Conservation (phyloP, 2,113 vertebrate species). For the Brachionichthys hirsutus region DNA sequence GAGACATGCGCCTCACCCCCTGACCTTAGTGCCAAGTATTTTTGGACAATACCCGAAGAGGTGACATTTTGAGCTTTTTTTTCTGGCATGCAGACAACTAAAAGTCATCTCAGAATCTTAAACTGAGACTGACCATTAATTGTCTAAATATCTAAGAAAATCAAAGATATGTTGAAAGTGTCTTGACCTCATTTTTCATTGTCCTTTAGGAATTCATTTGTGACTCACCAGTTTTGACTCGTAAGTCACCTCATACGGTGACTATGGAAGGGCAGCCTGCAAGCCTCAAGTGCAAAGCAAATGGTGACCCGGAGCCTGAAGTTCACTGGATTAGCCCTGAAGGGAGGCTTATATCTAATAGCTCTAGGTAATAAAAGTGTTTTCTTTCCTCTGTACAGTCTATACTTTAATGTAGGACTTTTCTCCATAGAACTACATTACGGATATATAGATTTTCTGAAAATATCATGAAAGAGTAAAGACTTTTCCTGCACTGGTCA, state of each 20-base stretch:
- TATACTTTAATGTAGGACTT: no score
- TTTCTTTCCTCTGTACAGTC: not conserved
- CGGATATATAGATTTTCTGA: no score
- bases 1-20: constrained; percentile 91
- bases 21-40: constrained; percentile 89
- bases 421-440: no score
- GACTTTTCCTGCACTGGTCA: no score
- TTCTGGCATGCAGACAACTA: not conserved
- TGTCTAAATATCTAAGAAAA: not conserved
- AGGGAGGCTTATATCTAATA: constrained; percentile 88
- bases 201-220: constrained; percentile 86
- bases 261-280: constrained; percentile 79
- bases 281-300: constrained; percentile 91
- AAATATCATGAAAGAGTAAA: no score
- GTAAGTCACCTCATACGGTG: constrained; percentile 77
- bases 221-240: constrained; percentile 91
- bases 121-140: not conserved
- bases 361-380: constrained; percentile 59
- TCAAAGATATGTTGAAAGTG: not conserved
- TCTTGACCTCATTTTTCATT: constrained; percentile 8
- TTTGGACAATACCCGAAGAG: constrained; percentile 94
- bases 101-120: not conserved
- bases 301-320: constrained; percentile 91
- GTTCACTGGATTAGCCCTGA: constrained; percentile 93
- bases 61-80: constrained; percentile 26